These are phyloP conservation scores for Macrobrachium nipponense DNA, from an alignment of 1,140 invertebrate species.

Conservation along the genomic window DNA sequence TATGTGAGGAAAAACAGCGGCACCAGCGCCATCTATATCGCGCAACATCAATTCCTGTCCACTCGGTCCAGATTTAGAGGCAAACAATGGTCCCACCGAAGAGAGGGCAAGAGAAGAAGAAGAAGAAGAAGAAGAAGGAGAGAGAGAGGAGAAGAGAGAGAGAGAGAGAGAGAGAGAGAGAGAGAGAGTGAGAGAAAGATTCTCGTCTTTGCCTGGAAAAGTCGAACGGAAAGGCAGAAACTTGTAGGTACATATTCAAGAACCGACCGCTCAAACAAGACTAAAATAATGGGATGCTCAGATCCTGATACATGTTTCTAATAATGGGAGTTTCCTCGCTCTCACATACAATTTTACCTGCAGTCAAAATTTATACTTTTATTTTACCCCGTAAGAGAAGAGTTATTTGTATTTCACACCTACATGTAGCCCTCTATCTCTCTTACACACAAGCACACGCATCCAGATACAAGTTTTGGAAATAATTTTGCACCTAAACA, in stretches of 20 bases:
- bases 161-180: background rate
- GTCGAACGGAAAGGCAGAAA: no score
- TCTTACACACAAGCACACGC: no score
- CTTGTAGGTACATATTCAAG: no score
- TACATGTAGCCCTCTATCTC: no score
- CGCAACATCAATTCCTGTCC: conserved; percentile 55
- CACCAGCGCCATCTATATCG: conserved; percentile 56
- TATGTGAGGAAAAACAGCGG: conserved; percentile 56
- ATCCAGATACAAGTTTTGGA: no score
- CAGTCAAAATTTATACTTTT: background rate
- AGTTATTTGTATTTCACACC: no score
- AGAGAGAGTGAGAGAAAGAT: no score
- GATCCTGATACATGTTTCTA: background rate
- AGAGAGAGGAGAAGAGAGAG: background rate
- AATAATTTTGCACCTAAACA: no score
- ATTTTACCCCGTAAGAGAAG: no score
- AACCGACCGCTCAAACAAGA: no score
- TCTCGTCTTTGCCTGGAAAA: no score
- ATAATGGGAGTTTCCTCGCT: background rate
- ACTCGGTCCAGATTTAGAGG: conserved; percentile 50
- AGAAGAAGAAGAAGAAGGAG: conserved; percentile 2
- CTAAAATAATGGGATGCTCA: no score
- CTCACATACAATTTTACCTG: background rate
- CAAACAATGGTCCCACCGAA: conserved; percentile 43
- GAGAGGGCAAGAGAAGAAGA: background rate